phyloP scores from a whole-genome alignment of 1,140 invertebrate genomes.

The Achatina immaculata region DNA sequence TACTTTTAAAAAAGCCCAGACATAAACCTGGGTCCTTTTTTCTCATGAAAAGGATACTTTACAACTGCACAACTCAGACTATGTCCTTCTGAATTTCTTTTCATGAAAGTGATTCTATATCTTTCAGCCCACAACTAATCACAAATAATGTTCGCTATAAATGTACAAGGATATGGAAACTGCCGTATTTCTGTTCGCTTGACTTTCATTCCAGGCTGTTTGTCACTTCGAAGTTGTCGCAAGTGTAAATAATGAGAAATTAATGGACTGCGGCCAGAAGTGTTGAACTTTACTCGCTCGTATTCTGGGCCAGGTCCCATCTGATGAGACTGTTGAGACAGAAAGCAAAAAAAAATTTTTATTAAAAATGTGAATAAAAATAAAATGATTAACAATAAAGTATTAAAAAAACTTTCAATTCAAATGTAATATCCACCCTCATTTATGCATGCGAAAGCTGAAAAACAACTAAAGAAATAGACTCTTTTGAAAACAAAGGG shows the following conservation, averaged over 20 bases:
- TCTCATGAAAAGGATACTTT: no score
- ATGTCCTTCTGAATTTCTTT: no score
- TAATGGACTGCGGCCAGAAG: conserved; percentile 63
- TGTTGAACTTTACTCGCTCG: conserved; percentile 66
- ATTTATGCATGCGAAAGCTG: no score
- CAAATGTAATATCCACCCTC: neutral
- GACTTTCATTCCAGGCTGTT: conserved; percentile 62
- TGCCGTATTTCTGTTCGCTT: conserved; percentile 60
- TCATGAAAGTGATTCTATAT: no score
- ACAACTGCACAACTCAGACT: no score
- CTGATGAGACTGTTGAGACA: conserved; percentile 67
- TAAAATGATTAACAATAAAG: neutral
- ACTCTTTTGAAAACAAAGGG: no score
- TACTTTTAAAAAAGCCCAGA: no score
- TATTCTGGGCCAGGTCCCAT: conserved; percentile 64
- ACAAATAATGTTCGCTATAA: no score
- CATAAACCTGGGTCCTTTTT: no score
- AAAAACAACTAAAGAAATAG: no score
- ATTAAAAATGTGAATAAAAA: neutral
- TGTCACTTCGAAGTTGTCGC: conserved; percentile 55
- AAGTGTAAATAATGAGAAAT: conserved; percentile 66
- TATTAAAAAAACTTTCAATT: neutral
- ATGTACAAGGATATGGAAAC: conserved; percentile 59
- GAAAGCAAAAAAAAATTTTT: conserved; percentile 28
- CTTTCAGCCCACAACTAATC: no score